These are phyloP conservation scores for Argopecten irradians DNA, from an alignment of 1,140 invertebrate genomes.

Conservation along the genomic window DNA sequence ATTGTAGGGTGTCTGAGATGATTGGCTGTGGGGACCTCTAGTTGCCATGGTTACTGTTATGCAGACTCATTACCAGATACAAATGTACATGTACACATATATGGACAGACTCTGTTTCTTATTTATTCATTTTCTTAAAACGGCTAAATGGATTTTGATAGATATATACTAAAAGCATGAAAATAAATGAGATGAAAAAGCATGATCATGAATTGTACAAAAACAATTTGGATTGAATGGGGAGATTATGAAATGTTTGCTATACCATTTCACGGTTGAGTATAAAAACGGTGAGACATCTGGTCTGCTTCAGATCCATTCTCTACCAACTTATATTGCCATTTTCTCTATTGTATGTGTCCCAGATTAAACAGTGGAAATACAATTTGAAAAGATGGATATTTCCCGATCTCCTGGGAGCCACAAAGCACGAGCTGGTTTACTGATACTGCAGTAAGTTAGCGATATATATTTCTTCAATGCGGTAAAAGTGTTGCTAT, in stretches of 20 bases:
- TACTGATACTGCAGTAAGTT: neutral
- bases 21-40: neutral
- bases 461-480: neutral
- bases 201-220: neutral
- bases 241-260: neutral
- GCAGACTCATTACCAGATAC: neutral
- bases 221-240: conserved; percentile 17
- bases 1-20: neutral
- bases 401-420: neutral
- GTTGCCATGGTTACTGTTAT: neutral
- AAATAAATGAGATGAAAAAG: neutral
- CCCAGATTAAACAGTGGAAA: neutral
- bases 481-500: neutral
- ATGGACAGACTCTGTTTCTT: neutral
- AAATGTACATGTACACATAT: neutral
- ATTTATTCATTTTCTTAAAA: neutral
- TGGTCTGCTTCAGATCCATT: conserved; percentile 7
- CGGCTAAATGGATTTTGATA: neutral
- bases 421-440: neutral
- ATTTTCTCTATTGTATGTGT: conserved; percentile 5
- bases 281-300: neutral
- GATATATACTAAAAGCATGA: neutral
- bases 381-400: neutral
- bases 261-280: neutral
- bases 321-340: neutral